A percentile compares a stretch with the other conserved stretches of the same genome.
Conservation (phyloP, 2,888 invertebrate genomes). For the Andrena marginata region DNA sequence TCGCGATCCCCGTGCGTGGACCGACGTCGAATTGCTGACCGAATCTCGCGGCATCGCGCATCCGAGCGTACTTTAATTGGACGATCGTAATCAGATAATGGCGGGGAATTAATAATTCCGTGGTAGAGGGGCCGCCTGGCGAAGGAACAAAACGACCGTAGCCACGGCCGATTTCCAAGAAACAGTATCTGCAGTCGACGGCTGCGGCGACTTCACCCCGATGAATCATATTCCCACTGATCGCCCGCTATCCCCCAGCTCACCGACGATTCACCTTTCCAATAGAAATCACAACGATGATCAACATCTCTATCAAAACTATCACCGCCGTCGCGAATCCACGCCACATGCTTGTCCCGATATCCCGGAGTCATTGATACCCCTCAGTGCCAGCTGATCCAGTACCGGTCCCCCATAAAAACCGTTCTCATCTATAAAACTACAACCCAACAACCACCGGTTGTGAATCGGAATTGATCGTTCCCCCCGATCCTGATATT, state of each 20-base stretch:
- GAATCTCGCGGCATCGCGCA: conserved; percentile 43
- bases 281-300: neutral
- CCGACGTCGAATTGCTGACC: conserved; percentile 58
- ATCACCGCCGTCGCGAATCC: no score
- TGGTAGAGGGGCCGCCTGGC: conserved; percentile 36
- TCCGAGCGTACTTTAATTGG: conserved; percentile 66
- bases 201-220: neutral
- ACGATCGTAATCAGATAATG: conserved; percentile 66
- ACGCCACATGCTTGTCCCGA: no score
- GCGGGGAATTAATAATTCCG: conserved; percentile 60
- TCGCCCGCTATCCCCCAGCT: neutral
- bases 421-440: neutral
- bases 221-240: conserved; percentile 16
- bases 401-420: no score
- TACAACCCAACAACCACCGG: neutral
- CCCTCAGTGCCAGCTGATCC: no score
- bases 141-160: conserved; percentile 19
- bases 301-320: no score
- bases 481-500: neutral
- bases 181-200: neutral
- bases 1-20: conserved; percentile 48
- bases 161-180: conserved; percentile 23
- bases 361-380: no score
- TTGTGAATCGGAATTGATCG: conserved; percentile 1
- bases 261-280: neutral